phyloP scores from a whole-genome alignment of 2,888 invertebrate species.

The Gisinianus flammeolus region DNA sequence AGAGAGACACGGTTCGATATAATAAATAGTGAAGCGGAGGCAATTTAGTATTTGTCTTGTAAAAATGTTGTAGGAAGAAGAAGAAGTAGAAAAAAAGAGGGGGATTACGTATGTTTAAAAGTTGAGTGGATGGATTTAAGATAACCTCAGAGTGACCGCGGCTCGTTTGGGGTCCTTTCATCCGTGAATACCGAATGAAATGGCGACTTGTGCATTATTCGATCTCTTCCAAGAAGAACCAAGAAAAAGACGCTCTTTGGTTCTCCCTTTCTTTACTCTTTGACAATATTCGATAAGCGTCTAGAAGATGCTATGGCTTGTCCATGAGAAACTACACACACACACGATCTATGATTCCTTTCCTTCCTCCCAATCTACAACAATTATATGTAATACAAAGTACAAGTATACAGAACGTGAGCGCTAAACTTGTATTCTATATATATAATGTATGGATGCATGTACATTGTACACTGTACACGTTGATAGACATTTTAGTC shows the following conservation, averaged over 20 bases:
- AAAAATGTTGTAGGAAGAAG: not conserved
- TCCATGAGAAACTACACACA: no score
- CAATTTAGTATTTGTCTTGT: not conserved
- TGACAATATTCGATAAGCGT: not conserved
- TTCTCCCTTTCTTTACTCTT: conserved; percentile 1
- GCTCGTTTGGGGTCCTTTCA: conserved; percentile 35
- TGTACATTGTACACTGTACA: not conserved
- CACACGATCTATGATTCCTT: no score
- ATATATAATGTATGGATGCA: not conserved
- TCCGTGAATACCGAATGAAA: conserved; percentile 35
- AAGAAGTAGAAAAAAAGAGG: not conserved
- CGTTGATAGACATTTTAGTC: conserved; percentile 1
- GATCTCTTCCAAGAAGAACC: not conserved
- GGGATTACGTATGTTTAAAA: conserved; percentile 25
- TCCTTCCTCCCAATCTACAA: no score
- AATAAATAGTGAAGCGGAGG: not conserved
- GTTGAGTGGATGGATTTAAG: conserved; percentile 34
- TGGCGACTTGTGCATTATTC: conserved; percentile 36
- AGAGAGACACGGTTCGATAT: not conserved
- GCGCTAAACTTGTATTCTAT: no score
- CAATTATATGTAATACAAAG: no score
- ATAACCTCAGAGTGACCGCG: conserved; percentile 38
- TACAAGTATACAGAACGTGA: no score
- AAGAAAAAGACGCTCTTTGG: not conserved
- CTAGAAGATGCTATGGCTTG: no score